Conservation (phyloP, 2,888 invertebrate genomes). For the Ochropacha duplaris region DNA sequence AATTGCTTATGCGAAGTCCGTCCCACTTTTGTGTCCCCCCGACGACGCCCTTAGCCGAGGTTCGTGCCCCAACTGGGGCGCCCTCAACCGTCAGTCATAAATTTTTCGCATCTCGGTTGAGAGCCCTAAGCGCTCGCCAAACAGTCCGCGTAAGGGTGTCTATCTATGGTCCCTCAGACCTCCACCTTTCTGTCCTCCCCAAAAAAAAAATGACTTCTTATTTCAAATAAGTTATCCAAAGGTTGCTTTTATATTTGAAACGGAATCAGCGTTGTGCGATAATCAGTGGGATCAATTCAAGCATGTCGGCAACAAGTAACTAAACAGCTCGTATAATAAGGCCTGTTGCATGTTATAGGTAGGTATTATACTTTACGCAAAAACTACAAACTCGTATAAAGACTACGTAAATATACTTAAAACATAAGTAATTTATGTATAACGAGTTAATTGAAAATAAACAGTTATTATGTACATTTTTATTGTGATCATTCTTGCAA, state of each 20-base stretch:
- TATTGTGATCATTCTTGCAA: background rate
- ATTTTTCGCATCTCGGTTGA: no score
- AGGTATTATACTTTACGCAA: background rate
- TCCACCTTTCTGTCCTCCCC: no score
- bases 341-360: background rate
- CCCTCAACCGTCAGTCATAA: no score
- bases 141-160: no score
- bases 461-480: no score
- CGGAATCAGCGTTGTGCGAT: background rate
- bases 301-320: background rate
- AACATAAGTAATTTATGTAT: background rate
- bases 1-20: no score
- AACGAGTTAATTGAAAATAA: background rate
- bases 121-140: no score
- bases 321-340: slow-evolving; percentile 1
- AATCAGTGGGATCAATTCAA: background rate
- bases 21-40: no score
- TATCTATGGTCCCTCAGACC: no score
- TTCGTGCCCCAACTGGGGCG: no score
- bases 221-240: background rate
- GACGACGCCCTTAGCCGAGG: no score
- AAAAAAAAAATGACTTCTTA: no score
- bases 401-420: background rate
- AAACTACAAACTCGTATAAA: background rate
- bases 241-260: background rate